Conservation (phyloP, 2,797 vertebrate species). For the Cirrhinus mrigala region DNA sequence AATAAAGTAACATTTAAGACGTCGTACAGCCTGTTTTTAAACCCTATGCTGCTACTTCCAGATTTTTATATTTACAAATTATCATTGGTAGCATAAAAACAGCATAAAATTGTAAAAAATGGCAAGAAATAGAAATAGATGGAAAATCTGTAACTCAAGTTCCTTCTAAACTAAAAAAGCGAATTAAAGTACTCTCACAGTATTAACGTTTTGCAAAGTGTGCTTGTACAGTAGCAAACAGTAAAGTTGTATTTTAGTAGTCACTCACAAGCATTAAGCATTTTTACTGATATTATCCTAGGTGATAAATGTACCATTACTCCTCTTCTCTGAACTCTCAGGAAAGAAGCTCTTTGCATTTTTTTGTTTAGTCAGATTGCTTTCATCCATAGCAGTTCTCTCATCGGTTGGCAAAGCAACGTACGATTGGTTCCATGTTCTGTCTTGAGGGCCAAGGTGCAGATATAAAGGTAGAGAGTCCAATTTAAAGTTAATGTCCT, state of each 20-base stretch:
- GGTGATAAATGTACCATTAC: constrained; percentile 31
- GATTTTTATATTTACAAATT: not conserved
- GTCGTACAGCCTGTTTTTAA: not conserved
- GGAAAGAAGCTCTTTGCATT: constrained; percentile 58
- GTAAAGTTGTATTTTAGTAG: not conserved
- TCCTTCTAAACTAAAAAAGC: constrained; percentile 3
- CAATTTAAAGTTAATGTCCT: constrained; percentile 79
- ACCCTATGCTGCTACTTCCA: not conserved
- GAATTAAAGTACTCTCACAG: not conserved
- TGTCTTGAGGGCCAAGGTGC: constrained; percentile 64
- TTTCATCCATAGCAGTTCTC: constrained; percentile 46
- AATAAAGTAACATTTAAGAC: constrained; percentile 22
- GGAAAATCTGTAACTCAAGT: not conserved
- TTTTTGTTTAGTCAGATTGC: constrained; percentile 61
- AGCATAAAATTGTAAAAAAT: not conserved
- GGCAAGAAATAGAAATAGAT: not conserved
- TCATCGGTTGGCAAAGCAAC: constrained; percentile 67
- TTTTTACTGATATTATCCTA: constrained; percentile 2
- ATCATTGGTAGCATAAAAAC: not conserved
- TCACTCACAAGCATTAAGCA: not conserved
- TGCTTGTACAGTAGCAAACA: not conserved
- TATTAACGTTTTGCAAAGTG: not conserved
- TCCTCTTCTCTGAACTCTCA: constrained; percentile 59
- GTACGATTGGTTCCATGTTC: constrained; percentile 67
- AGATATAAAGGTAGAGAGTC: constrained; percentile 81